Conservation (phyloP, 2,888 invertebrate genomes). For the Myathropa florea region DNA sequence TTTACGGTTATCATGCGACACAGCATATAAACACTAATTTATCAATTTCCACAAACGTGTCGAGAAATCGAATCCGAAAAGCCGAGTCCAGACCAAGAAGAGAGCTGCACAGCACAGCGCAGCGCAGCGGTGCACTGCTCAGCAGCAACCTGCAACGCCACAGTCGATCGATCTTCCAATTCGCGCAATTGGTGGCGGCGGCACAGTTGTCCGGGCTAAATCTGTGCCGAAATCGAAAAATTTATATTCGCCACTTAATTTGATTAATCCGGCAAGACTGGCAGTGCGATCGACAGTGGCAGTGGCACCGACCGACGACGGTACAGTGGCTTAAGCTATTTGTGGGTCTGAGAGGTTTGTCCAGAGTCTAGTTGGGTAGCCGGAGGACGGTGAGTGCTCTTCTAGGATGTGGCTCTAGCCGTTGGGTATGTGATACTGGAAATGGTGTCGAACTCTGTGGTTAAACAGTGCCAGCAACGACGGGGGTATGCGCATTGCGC, state of each 20-base stretch:
- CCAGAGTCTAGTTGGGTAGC: neutral
- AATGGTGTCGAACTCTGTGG: constrained; percentile 48
- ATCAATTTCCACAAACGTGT: constrained; percentile 63
- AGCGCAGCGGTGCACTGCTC: neutral
- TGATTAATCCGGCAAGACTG: constrained; percentile 58
- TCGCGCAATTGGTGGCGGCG: constrained; percentile 7
- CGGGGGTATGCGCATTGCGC: constrained; percentile 55
- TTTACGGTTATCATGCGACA: constrained; percentile 65
- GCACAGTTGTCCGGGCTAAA: constrained; percentile 28
- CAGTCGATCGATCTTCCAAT: constrained; percentile 58
- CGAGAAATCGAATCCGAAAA: constrained; percentile 47
- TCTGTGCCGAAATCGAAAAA: constrained; percentile 52
- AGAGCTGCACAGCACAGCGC: too few species aligned
- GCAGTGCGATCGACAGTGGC: neutral
- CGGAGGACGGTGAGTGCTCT: neutral
- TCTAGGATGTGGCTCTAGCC: constrained; percentile 45
- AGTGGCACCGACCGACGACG: neutral
- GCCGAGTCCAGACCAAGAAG: neutral
- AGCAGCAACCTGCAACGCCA: constrained; percentile 8
- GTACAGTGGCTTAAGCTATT: neutral
- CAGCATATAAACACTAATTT: constrained; percentile 63
- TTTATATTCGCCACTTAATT: constrained; percentile 58
- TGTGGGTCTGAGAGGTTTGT: constrained; percentile 4
- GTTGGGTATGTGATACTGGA: constrained; percentile 6
- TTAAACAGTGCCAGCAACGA: constrained; percentile 2